Conservation (phyloP, 2,113 vertebrate species). For the Hyaena hyaena region DNA sequence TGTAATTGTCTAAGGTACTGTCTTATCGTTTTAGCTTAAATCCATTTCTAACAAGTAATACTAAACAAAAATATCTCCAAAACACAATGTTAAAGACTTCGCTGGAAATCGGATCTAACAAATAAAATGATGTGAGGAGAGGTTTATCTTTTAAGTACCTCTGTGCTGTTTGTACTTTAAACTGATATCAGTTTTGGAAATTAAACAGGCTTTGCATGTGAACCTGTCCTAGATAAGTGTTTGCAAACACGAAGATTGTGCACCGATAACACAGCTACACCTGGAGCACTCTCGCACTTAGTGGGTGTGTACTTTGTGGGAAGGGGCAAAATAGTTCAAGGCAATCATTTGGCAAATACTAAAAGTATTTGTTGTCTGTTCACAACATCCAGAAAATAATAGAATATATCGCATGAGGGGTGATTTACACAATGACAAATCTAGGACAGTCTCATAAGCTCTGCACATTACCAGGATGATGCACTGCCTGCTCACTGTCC, state of each 20-base stretch:
- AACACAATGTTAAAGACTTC: background rate
- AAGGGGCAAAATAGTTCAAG: background rate
- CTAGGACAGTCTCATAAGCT: background rate
- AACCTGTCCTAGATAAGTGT: background rate
- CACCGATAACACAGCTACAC: background rate
- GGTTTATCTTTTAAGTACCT: background rate
- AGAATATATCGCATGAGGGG: background rate
- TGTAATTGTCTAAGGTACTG: background rate
- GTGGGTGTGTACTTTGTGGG: background rate
- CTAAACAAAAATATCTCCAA: background rate
- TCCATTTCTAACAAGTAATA: background rate
- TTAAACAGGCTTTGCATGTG: background rate
- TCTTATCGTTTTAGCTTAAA: background rate
- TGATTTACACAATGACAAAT: background rate
- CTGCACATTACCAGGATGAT: background rate
- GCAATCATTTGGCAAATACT: background rate
- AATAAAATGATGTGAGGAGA: background rate
- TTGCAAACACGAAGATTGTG: background rate
- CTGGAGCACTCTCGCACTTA: background rate
- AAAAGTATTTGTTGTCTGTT: background rate
- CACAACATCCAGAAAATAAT: background rate
- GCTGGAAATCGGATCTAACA: background rate
- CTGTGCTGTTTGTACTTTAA: slow-evolving; percentile 12
- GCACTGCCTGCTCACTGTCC: background rate
- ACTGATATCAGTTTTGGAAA: background rate